Conservation (phyloP, 2,888 invertebrate species). For the Cheilosia grossa region DNA sequence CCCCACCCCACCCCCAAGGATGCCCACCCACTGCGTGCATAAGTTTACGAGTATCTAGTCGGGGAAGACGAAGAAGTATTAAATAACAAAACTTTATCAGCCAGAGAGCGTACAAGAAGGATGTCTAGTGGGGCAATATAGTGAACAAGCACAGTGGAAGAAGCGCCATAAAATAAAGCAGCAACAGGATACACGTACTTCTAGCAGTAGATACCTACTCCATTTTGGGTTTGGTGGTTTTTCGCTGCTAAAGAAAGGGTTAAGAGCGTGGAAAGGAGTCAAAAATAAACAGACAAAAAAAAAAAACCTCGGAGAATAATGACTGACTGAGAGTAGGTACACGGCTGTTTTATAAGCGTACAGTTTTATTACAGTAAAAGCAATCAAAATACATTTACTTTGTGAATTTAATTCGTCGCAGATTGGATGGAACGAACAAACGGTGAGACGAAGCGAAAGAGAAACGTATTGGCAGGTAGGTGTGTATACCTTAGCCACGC, state of each 20-base stretch:
- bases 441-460: slow-evolving; percentile 15
- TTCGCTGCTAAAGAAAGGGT: slow-evolving; percentile 2
- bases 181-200: slow-evolving; percentile 41
- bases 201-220: slow-evolving; percentile 4
- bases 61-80: slow-evolving; percentile 36
- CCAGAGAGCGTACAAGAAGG: slow-evolving; percentile 13
- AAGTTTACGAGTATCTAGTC: slow-evolving; percentile 1
- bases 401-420: slow-evolving; percentile 53
- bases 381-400: slow-evolving; percentile 61
- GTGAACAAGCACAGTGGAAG: slow-evolving; percentile 14
- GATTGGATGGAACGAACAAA: slow-evolving; percentile 25
- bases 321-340: slow-evolving; percentile 17
- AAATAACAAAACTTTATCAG: slow-evolving; percentile 61
- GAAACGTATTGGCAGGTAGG: slow-evolving; percentile 31
- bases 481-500: neutral
- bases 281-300: neutral
- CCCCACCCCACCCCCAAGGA: neutral
- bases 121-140: slow-evolving; percentile 22
- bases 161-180: slow-evolving; percentile 19
- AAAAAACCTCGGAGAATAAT: slow-evolving; percentile 18
- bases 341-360: slow-evolving; percentile 34
- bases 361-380: slow-evolving; percentile 41
- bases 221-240: slow-evolving; percentile 24
- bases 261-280: neutral
- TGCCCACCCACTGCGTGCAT: slow-evolving; percentile 7